Evolutionary conservation across 1,140 invertebrate species (phyloP).

Genomic region (Pectinophora gossypiella): DNA sequence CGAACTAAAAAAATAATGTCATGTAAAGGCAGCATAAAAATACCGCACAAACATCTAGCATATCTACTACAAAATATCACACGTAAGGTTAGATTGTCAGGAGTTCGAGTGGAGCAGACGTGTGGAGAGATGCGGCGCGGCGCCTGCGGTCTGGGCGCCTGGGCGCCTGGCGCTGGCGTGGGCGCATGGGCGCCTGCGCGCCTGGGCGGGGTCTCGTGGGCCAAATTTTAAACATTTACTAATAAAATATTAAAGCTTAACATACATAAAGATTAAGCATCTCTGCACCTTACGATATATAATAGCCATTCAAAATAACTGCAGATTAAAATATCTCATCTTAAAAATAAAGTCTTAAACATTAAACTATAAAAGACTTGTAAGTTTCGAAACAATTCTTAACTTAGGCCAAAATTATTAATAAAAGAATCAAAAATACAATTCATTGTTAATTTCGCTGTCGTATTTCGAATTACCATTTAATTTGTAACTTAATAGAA

Average conservation of each 20-base stretch:
- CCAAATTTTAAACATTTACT: constrained; percentile 73
- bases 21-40: constrained; percentile 53
- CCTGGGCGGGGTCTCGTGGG: constrained; percentile 43
- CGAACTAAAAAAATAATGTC: constrained; percentile 49
- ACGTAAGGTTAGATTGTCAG: constrained; percentile 42
- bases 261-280: constrained; percentile 76
- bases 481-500: constrained; percentile 16
- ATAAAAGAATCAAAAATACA: constrained; percentile 45
- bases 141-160: neutral
- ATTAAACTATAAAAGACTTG: constrained; percentile 66
- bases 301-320: constrained; percentile 74
- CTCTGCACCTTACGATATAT: constrained; percentile 73
- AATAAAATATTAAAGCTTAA: constrained; percentile 76
- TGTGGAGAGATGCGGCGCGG: neutral
- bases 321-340: constrained; percentile 73
- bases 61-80: constrained; percentile 62
- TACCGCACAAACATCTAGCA: constrained; percentile 17
- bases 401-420: constrained; percentile 65
- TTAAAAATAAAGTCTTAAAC: constrained; percentile 73
- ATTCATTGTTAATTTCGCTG: constrained; percentile 63
- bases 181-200: neutral
- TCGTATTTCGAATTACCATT: constrained; percentile 23
- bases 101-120: neutral
- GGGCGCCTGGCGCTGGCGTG: neutral
- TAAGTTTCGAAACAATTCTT: constrained; percentile 47